Evolutionary conservation across 2,797 vertebrate species (phyloP).

Genomic region (Gallirallus australis): DNA sequence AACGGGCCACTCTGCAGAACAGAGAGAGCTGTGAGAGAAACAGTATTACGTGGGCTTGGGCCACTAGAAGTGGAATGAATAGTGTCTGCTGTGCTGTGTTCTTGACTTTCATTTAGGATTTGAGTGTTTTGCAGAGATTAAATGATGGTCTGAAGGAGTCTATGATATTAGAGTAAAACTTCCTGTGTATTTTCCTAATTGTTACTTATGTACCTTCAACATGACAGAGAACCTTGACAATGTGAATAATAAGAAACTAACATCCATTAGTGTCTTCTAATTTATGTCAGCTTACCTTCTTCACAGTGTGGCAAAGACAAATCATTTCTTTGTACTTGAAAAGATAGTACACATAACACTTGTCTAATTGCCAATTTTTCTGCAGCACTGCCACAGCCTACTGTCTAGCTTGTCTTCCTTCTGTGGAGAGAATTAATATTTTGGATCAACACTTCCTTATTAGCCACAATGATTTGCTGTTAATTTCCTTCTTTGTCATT

Average conservation of each 20-base stretch:
- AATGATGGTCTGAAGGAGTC: background rate
- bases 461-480: constrained; percentile 36
- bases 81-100: background rate
- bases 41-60: background rate
- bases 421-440: constrained; percentile 54
- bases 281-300: constrained; percentile 71
- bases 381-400: background rate
- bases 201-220: background rate
- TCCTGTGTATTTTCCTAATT: background rate
- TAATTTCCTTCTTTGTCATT: constrained; percentile 50
- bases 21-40: background rate
- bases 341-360: constrained; percentile 50
- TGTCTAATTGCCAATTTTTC: constrained; percentile 74
- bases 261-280: constrained; percentile 62
- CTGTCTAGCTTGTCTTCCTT: constrained; percentile 62
- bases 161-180: background rate
- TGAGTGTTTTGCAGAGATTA: constrained; percentile 30
- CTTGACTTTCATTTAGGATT: background rate
- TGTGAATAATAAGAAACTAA: constrained; percentile 68
- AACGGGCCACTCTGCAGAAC: background rate
- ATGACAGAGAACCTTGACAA: constrained; percentile 52
- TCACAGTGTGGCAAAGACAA: constrained; percentile 73
- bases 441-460: constrained; percentile 61
- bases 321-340: constrained; percentile 73
- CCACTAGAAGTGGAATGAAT: background rate